Evolutionary conservation across 2,113 vertebrate genomes (phyloP), one percentile per base, ranked within the genome.

Genomic region (Lutjanus erythropterus): DNA sequence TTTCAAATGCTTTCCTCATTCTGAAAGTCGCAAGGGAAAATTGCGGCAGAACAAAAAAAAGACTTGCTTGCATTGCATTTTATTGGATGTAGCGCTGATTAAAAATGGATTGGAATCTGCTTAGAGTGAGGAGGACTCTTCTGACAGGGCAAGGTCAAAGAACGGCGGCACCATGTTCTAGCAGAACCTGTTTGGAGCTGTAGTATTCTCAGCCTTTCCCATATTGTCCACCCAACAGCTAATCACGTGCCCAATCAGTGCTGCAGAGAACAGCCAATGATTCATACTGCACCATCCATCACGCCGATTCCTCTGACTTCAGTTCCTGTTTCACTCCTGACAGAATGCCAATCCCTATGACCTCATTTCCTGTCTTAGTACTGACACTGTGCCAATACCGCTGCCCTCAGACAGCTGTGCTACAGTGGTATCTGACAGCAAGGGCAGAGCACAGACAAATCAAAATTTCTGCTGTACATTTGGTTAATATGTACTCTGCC

Each of bases 211-310:
- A 55, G 35, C 49, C 8, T 52, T 70, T 65, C 18, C 29, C 25
- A 47, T 19, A 71, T 46, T 7, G 62, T 62, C 58, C 47, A 55
- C 42, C 59, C 41, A 75, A 75, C 62, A 70, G 71, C 66, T 73
- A 29, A 83, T 71, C 66, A 35, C 66, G 53, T 70, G 71, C 42
- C 62, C 72, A 68, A 81, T 88, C 78, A 82, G 73, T 64, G 86
- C 81, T 85, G 81, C 87, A 86, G 89, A 76, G 68, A 88, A 80
- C 71, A 81, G 44, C 80, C 85, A 69, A 37, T 91, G 91, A 89
- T 90, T 91, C 89, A 93, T 89, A 86, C 90, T 90, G 89, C 86
- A 90, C 84, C 91, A 90, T 80, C 75, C 65, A 75, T 81, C 76
- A 79, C 37, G 9, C 39, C 62, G 70, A 69, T 59, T 77, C 64